Percentiles rank a stretch among this genome's conserved stretches.
These are phyloP conservation scores for Cyanoderma ruficeps DNA, from an alignment of 2,113 vertebrate genomes.

Conservation along the genomic window DNA sequence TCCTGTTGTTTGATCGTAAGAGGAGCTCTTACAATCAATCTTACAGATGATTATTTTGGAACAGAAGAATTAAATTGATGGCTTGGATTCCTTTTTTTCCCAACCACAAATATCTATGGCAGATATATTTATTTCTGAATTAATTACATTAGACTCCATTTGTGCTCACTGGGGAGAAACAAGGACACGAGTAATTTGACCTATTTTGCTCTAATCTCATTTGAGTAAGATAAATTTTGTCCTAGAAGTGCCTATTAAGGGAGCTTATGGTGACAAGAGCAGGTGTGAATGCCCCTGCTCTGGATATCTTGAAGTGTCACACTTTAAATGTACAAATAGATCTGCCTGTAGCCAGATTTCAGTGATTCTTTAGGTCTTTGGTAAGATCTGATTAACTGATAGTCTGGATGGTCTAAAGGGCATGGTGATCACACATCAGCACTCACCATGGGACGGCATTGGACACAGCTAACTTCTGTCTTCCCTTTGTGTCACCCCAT, in stretches of 20 bases:
- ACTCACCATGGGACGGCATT: accelerated
- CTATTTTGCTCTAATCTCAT: constrained; percentile 5
- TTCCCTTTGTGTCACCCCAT: background rate
- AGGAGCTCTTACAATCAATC: accelerated
- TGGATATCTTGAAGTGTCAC: background rate
- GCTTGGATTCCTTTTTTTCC: background rate
- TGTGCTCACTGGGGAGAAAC: background rate
- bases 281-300: background rate
- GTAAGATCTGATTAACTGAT: background rate
- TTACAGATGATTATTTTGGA: background rate
- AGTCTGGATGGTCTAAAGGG: background rate
- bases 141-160: background rate
- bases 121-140: background rate
- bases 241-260: background rate
- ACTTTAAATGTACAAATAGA: background rate
- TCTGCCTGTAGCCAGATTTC: background rate
- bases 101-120: background rate
- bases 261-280: background rate
- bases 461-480: background rate
- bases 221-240: background rate
- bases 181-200: background rate
- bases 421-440: background rate
- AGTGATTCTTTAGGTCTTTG: background rate
- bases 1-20: background rate
- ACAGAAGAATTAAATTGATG: background rate